Base-by-base conservation (phyloP, 2,113 vertebrate species). In the Pachypanchax playfairii region DNA sequence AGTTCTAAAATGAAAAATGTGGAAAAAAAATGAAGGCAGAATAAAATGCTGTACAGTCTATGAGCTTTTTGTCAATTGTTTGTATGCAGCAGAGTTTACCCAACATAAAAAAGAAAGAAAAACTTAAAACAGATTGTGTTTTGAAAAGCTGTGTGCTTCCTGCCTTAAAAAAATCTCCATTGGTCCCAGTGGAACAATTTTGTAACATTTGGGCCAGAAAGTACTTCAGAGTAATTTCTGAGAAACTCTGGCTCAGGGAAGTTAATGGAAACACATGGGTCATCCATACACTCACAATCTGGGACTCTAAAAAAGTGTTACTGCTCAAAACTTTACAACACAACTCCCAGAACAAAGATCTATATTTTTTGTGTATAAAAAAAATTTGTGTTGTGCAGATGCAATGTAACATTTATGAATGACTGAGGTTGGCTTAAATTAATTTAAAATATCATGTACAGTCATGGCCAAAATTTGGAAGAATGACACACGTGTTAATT, bases 21-120 rank as follows among this genome's bases (percentile, higher is more conserved):
- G 36, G 41, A n/a, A n/a, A n/a, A n/a, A 60, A 65, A 78, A 80
- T 62, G 68, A 58, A 82, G 50, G 50, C 8, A 4, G 44, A 18
- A 65, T 76, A 22, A 72, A 72, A 62, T 20, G 7, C 43, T 69
- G 46, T 14, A 33, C 17, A 49, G 48, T 33, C 35, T 58, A 21
- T 74, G 56, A 59, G 29, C 52, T 69, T 1, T 6, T 62, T 64
- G 52, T 66, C 33, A 75, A 59, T 47, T 38, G 60, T 47, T 77
- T 15, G 10, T 50, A 51, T 71, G 41, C 41, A 47, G 49, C 53
- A 26, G 49, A 54, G 41, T 63, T 64, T 35, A 17, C 12, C 3
- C 18, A 28, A n/a, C 17, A 62, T 49, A 21, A n/a, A n/a, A n/a
- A n/a, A n/a, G n/a, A n/a, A n/a, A n/a, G n/a, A n/a, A n/a, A n/a